Conservation (phyloP, 2,888 invertebrate species). For the Cephonodes hylas region DNA sequence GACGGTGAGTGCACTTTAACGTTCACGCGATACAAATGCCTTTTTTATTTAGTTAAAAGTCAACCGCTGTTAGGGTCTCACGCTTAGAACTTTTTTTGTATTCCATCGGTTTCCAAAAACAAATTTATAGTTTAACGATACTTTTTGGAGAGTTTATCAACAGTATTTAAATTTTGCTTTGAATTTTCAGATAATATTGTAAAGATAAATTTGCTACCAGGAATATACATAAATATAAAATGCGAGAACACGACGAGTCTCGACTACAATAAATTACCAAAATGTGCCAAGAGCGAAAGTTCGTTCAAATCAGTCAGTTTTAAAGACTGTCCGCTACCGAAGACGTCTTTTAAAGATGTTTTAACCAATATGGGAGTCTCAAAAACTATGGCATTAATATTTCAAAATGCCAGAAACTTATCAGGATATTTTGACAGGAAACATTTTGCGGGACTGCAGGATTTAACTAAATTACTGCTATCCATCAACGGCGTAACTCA, state of each 20-base stretch:
- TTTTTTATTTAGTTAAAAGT: conserved; percentile 27
- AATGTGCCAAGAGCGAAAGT: conserved; percentile 63
- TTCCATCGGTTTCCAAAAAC: background rate
- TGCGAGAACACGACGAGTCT: conserved; percentile 65
- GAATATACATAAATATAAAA: conserved; percentile 68
- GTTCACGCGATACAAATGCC: conserved; percentile 32
- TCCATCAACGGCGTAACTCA: conserved; percentile 82
- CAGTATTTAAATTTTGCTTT: conserved; percentile 22
- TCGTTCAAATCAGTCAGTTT: conserved; percentile 74
- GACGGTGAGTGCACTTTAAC: conserved; percentile 69
- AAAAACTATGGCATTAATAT: conserved; percentile 77
- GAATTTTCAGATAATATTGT: conserved; percentile 62
- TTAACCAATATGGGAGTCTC: conserved; percentile 70
- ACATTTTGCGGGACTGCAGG: conserved; percentile 81
- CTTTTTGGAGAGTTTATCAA: background rate
- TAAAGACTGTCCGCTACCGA: conserved; percentile 79
- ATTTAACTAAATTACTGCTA: conserved; percentile 78
- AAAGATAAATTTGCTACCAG: conserved; percentile 68
- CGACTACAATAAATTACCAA: conserved; percentile 71
- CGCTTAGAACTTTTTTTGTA: conserved; percentile 5
- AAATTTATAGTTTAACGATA: background rate
- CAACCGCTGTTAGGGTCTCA: background rate
- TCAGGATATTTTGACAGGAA: conserved; percentile 79
- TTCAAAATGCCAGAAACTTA: conserved; percentile 76
- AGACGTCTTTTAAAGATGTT: conserved; percentile 71